Evolutionary conservation across 1,140 invertebrate genomes (phyloP).

Genomic region (Vanessa tameamea): DNA sequence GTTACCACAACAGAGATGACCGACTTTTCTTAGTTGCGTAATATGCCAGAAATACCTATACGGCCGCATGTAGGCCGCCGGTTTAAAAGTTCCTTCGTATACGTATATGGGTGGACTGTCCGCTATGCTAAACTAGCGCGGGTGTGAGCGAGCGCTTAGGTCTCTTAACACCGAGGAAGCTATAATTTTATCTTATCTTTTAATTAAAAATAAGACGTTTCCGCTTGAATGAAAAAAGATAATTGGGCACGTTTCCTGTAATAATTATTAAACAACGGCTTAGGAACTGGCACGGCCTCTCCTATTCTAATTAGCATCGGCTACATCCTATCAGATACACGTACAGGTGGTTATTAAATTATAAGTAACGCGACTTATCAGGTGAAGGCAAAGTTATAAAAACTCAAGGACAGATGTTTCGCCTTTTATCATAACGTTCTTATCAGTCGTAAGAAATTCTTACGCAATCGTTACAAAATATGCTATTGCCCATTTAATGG

Average conservation of each 20-base stretch:
- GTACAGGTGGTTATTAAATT: constrained; percentile 31
- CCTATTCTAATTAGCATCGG: constrained; percentile 47
- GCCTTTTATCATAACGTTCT: constrained; percentile 25
- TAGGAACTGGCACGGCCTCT: constrained; percentile 37
- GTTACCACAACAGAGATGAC: constrained; percentile 57
- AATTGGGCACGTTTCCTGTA: constrained; percentile 47
- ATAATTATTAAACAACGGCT: constrained; percentile 47
- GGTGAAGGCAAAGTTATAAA: constrained; percentile 24
- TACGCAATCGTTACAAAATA: constrained; percentile 30
- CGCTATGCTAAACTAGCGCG: constrained; percentile 19
- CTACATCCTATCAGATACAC: constrained; percentile 26
- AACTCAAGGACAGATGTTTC: constrained; percentile 26
- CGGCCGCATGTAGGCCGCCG: constrained; percentile 38
- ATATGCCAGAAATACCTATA: constrained; percentile 56
- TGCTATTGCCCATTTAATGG: background rate
- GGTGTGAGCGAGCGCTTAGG: constrained; percentile 15
- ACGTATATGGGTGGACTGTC: constrained; percentile 28
- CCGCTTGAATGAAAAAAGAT: constrained; percentile 40
- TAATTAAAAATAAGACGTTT: constrained; percentile 44
- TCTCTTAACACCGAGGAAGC: constrained; percentile 23
- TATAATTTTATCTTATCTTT: constrained; percentile 35
- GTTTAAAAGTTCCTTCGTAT: constrained; percentile 27
- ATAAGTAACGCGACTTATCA: constrained; percentile 13
- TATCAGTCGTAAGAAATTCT: constrained; percentile 28
- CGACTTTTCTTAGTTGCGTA: constrained; percentile 67